Evolutionary conservation across 2,888 invertebrate genomes (phyloP).

Genomic region (Lucinisca nassula): DNA sequence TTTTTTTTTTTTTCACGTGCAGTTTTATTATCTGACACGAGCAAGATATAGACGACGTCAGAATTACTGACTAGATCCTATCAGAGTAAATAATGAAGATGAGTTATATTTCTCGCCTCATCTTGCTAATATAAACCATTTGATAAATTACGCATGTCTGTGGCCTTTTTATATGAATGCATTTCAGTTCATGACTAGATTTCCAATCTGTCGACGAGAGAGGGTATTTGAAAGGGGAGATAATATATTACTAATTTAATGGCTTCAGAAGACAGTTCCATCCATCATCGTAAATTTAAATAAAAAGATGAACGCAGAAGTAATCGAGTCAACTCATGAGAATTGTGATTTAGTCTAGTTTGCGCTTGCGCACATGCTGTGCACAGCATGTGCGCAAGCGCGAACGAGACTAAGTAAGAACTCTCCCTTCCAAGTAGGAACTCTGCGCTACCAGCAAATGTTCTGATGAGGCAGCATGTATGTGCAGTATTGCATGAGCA

Average conservation of each 20-base stretch:
- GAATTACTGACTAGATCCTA: neutral
- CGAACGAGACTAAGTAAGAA: too few species aligned
- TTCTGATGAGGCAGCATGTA: too few species aligned
- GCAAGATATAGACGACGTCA: too few species aligned
- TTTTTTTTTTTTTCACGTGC: too few species aligned
- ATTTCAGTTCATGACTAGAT: conserved; percentile 6
- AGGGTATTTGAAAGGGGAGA: conserved; percentile 9
- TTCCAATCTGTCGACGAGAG: conserved; percentile 14
- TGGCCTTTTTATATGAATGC: neutral
- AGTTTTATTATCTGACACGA: too few species aligned
- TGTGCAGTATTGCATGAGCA: too few species aligned
- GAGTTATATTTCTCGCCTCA: neutral
- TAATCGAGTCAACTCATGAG: conserved; percentile 67
- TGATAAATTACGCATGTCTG: conserved; percentile 1
- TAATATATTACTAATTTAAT: conserved; percentile 52
- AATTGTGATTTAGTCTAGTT: conserved; percentile 61
- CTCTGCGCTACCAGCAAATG: too few species aligned
- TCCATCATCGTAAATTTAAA: conserved; percentile 65
- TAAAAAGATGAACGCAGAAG: conserved; percentile 57
- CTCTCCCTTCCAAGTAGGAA: too few species aligned
- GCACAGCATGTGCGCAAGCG: too few species aligned
- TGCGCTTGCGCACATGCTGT: too few species aligned
- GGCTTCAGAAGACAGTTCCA: conserved; percentile 42
- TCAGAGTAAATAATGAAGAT: conserved; percentile 7
- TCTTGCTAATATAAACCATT: neutral